Evolutionary conservation across 2,113 vertebrate species (phyloP).

Genomic region (Chaetorhynchus papuensis): DNA sequence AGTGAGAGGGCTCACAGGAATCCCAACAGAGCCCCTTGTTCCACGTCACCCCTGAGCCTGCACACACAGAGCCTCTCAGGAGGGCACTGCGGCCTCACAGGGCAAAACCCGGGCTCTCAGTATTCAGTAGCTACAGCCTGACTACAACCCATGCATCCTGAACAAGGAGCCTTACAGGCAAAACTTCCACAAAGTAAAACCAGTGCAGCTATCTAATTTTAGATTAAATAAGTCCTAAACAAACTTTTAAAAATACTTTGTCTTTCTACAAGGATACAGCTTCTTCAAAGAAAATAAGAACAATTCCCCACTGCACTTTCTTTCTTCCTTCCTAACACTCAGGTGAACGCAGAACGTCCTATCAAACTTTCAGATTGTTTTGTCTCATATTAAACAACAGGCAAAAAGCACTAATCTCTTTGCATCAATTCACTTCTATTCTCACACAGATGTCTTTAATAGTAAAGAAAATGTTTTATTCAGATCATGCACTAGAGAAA

Average conservation of each 20-base stretch:
- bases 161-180: background rate
- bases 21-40: background rate
- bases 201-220: background rate
- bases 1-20: background rate
- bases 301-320: background rate
- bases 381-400: background rate
- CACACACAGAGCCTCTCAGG: background rate
- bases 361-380: background rate
- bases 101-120: background rate
- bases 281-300: background rate
- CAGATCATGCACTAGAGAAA: background rate
- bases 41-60: rapidly evolving
- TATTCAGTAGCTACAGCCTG: background rate
- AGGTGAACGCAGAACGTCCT: background rate
- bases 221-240: background rate
- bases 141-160: background rate
- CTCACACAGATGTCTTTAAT: background rate
- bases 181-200: background rate
- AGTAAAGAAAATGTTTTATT: background rate
- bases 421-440: background rate
- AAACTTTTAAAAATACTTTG: background rate
- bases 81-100: too few relatives aligned
- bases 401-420: background rate
- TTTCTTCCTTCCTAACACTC: background rate
- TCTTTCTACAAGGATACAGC: background rate